These are phyloP conservation scores for Strigops habroptila DNA, from an alignment of 2,113 vertebrate genomes.

Conservation along the genomic window DNA sequence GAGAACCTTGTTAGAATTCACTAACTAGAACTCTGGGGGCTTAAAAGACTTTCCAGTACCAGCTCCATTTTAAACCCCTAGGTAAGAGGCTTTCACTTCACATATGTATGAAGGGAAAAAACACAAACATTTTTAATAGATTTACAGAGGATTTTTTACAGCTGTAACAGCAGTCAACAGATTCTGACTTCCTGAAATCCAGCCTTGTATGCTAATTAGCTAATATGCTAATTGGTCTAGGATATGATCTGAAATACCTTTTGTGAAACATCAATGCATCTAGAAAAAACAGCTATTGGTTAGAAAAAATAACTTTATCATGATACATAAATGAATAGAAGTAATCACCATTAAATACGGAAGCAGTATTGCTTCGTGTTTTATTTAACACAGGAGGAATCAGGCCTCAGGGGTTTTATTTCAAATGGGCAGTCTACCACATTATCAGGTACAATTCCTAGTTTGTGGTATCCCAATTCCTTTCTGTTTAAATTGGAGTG, in stretches of 20 bases:
- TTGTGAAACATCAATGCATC: not conserved
- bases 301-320: not conserved
- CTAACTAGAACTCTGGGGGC: not conserved
- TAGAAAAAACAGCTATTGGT: not conserved
- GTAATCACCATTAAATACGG: not conserved
- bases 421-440: not conserved
- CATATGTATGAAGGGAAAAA: not conserved
- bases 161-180: not conserved
- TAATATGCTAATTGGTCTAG: not conserved
- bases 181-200: not conserved
- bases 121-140: not conserved
- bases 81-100: slow-evolving; percentile 1
- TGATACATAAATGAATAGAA: not conserved
- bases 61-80: not conserved
- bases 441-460: not conserved
- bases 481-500: not conserved
- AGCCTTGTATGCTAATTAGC: not conserved
- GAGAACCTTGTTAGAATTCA: not conserved
- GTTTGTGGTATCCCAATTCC: not conserved
- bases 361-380: not conserved
- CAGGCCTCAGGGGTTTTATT: not conserved
- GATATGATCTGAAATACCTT: not conserved
- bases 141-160: not conserved
- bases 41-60: not conserved
- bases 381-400: not conserved